Conservation (phyloP, 2,888 invertebrate genomes). For the Cepaea hortensis region DNA sequence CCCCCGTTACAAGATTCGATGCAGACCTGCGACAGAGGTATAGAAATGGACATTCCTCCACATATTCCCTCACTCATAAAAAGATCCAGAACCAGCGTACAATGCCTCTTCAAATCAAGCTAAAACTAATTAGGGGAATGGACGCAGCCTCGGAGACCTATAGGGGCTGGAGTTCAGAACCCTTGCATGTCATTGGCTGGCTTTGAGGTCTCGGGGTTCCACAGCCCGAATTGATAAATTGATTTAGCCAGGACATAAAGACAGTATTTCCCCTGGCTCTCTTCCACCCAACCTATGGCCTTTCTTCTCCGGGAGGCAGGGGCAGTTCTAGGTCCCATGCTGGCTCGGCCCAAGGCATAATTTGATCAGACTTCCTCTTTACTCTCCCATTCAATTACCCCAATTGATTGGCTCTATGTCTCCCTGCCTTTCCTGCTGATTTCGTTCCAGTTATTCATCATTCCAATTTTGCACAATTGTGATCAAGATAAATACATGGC, state of each 20-base stretch:
- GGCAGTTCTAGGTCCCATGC: slow-evolving; percentile 22
- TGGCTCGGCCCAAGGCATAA: slow-evolving; percentile 37
- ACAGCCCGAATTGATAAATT: slow-evolving; percentile 41
- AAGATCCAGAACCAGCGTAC: slow-evolving; percentile 17
- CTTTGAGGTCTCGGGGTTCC: slow-evolving; percentile 32
- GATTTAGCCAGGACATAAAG: slow-evolving; percentile 46
- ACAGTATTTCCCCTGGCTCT: slow-evolving; percentile 25
- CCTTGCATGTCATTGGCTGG: slow-evolving; percentile 45
- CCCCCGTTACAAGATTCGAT: neutral
- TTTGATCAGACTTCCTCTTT: slow-evolving; percentile 41
- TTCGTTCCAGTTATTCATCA: slow-evolving; percentile 35
- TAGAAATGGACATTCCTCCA: neutral
- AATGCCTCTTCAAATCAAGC: slow-evolving; percentile 48
- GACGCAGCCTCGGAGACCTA: slow-evolving; percentile 26
- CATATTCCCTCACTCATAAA: slow-evolving; percentile 14
- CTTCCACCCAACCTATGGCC: slow-evolving; percentile 33
- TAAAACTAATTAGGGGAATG: slow-evolving; percentile 46
- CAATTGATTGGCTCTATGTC: slow-evolving; percentile 32
- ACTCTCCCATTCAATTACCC: slow-evolving; percentile 39
- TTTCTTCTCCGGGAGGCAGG: slow-evolving; percentile 26
- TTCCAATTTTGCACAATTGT: slow-evolving; percentile 10
- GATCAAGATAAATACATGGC: slow-evolving; percentile 12
- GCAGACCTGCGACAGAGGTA: neutral
- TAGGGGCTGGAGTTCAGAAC: slow-evolving; percentile 31
- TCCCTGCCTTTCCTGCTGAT: neutral